Evolutionary conservation across 2,888 invertebrate genomes (phyloP).

Genomic region (Drosophila subquinaria): DNA sequence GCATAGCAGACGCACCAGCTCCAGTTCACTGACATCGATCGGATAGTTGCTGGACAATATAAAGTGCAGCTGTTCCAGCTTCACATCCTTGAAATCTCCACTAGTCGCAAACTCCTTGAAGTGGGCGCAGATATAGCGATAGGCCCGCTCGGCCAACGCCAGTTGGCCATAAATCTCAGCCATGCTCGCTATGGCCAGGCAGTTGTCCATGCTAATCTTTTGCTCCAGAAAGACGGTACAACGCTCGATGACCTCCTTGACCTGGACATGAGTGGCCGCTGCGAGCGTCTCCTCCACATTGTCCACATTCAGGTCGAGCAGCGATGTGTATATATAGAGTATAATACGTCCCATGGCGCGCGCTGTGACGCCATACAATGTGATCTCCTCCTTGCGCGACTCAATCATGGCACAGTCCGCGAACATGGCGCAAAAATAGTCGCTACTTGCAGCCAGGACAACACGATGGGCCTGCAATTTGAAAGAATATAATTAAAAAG

Average conservation of each 20-base stretch:
- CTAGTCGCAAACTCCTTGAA: constrained; percentile 88
- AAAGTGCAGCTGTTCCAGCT: constrained; percentile 88
- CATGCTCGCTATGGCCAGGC: constrained; percentile 90
- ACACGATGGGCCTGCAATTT: constrained; percentile 88
- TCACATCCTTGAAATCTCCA: constrained; percentile 88
- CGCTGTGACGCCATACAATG: constrained; percentile 89
- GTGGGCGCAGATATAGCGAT: constrained; percentile 89
- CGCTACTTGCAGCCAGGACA: constrained; percentile 90
- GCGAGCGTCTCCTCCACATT: constrained; percentile 89
- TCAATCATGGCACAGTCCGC: constrained; percentile 89
- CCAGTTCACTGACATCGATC: constrained; percentile 86
- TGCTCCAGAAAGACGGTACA: constrained; percentile 89
- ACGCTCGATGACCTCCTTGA: constrained; percentile 89
- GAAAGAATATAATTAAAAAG: not conserved
- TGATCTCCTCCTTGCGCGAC: constrained; percentile 88
- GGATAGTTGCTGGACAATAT: constrained; percentile 89
- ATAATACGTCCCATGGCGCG: constrained; percentile 88
- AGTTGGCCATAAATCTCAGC: constrained; percentile 89
- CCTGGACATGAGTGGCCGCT: constrained; percentile 89
- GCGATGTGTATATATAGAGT: constrained; percentile 90
- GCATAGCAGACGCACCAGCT: constrained; percentile 63
- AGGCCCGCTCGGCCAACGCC: constrained; percentile 87
- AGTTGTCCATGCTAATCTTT: constrained; percentile 90
- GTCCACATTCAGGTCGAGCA: constrained; percentile 86
- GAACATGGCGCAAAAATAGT: constrained; percentile 92